phyloP scores from a whole-genome alignment of 1,140 invertebrate species.

The Helicoverpa armigera region DNA sequence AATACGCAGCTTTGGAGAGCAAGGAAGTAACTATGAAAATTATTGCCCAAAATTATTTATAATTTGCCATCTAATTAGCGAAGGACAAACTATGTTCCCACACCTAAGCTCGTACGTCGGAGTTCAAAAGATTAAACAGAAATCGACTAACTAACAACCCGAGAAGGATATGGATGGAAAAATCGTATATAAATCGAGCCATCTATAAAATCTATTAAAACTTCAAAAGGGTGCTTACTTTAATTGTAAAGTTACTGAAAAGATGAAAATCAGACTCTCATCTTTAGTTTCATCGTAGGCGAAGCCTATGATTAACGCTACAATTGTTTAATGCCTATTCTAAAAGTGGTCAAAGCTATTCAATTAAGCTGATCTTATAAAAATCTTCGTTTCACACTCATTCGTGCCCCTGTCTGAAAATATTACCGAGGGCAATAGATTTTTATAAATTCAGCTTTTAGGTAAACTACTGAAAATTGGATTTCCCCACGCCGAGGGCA shows the following conservation, averaged over 20 bases:
- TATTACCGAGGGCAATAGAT: slow-evolving; percentile 6
- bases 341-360: slow-evolving; percentile 49
- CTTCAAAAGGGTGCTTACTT: slow-evolving; percentile 47
- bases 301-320: slow-evolving; percentile 1
- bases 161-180: slow-evolving; percentile 42
- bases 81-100: slow-evolving; percentile 43
- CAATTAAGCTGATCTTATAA: slow-evolving; percentile 44
- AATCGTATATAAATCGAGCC: slow-evolving; percentile 46
- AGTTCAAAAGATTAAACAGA: slow-evolving; percentile 25
- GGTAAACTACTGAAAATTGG: slow-evolving; percentile 63
- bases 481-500: slow-evolving; percentile 50
- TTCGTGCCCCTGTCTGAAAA: not conserved
- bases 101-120: slow-evolving; percentile 41
- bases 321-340: slow-evolving; percentile 34
- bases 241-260: slow-evolving; percentile 49
- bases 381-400: slow-evolving; percentile 28
- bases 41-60: slow-evolving; percentile 8
- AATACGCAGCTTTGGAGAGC: slow-evolving; percentile 17
- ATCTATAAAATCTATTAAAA: slow-evolving; percentile 50
- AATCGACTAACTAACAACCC: slow-evolving; percentile 23
- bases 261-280: slow-evolving; percentile 55
- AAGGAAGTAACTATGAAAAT: slow-evolving; percentile 1
- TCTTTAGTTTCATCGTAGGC: slow-evolving; percentile 36
- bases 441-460: slow-evolving; percentile 48
- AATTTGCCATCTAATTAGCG: slow-evolving; percentile 6